Evolutionary conservation across 2,113 vertebrate genomes (phyloP), one percentile per base, ranked within the genome.

Genomic region (Aix galericulata): DNA sequence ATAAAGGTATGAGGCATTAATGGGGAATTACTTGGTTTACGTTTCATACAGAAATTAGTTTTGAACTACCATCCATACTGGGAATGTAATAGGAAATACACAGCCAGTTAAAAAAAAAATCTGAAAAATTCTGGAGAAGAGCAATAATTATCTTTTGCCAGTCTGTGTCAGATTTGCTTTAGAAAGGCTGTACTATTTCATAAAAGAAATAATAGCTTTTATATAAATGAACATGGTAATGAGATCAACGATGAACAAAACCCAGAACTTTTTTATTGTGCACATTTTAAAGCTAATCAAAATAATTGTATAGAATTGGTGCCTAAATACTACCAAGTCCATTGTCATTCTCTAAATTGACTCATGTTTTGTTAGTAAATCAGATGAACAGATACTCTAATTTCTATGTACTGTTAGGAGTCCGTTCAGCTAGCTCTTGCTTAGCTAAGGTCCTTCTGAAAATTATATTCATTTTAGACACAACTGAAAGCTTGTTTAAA

Each of bases 11-110:
- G 64, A 68, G 25, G 59, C n/a, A 53, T 74, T 91, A 89, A 72
- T 76, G 31, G 58, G 59, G 66, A 88, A 88, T 91, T 95, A 86
- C 48, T 95, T 95, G 32, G 20, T 66, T 90, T 91, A 36, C 17
- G 34, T 91, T 90, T 88, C 76, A 27, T 64, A 53, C 18, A 68
- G 36, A 79, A 73, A 87, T 89, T 89, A 5, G 62, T 73, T 92
- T 64, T 56, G n/a, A 92, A 59, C 40, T 88, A 6, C 17, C 46
- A 64, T 46, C 38, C 46, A 13, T 83, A 50, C 32, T 93, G 36
- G 15, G 69, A 88, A 94, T 77, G 15, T 63, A 42, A 27, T 88
- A 62, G 26, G 36, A 64, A 90, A 71, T 71, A 89, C 18, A 23
- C 38, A 92, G 32, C 16, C 48, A 71, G 44, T 85, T 69, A 66